Evolutionary conservation across 2,888 invertebrate genomes (phyloP).

Genomic region (Ashinkailepas kermadecensis): DNA sequence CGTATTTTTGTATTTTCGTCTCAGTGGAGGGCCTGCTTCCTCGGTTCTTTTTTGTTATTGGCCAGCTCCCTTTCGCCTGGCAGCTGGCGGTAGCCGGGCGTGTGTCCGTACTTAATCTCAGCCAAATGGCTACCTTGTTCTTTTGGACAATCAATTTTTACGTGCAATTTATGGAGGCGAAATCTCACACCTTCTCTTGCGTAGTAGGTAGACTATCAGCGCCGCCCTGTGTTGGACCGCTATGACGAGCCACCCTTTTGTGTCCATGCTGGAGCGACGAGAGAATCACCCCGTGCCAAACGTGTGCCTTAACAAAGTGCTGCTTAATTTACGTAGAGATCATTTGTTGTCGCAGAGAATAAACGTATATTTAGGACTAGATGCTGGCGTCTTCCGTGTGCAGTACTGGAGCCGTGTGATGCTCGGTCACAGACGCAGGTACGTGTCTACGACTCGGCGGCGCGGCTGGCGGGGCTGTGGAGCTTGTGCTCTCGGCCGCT

Average conservation of each 20-base stretch:
- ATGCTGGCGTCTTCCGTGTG: too few species aligned
- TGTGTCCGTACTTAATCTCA: conserved; percentile 4
- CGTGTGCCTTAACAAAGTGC: conserved; percentile 19
- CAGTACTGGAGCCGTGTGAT: too few species aligned
- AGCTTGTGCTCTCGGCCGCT: too few species aligned
- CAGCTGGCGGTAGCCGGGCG: neutral
- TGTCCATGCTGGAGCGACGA: neutral
- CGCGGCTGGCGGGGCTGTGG: too few species aligned
- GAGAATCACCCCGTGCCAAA: conserved; percentile 3
- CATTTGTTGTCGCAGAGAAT: conserved; percentile 1
- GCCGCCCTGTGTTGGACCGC: neutral
- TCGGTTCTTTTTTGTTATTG: neutral
- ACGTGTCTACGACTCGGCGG: too few species aligned
- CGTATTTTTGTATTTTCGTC: conserved; percentile 2
- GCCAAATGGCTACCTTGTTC: neutral
- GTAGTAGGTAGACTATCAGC: neutral
- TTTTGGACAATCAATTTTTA: neutral
- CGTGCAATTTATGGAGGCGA: conserved; percentile 8
- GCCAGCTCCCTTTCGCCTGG: conserved; percentile 3
- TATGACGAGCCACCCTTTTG: neutral
- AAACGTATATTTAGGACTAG: conserved; percentile 13
- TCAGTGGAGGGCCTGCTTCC: neutral
- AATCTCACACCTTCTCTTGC: neutral
- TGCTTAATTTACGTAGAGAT: conserved; percentile 4
- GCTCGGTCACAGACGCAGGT: too few species aligned